Conservation (phyloP, 2,113 vertebrate genomes). For the Raja brachyura region DNA sequence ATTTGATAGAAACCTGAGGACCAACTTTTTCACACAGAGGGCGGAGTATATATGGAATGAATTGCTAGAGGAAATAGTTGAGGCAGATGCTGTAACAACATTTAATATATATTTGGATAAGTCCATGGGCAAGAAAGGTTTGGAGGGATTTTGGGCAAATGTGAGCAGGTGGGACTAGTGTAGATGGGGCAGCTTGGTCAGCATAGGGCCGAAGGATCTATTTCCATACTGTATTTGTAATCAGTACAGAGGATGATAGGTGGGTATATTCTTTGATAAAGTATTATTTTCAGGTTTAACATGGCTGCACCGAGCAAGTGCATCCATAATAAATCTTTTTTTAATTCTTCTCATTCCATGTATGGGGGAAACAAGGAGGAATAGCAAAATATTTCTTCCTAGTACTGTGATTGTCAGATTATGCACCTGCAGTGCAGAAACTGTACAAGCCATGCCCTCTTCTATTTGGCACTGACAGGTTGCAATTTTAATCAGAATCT, state of each 20-base stretch:
- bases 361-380: not conserved
- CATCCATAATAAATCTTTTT: not conserved
- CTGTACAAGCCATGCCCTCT: not conserved
- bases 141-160: too few relatives aligned
- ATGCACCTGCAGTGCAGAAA: not conserved
- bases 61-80: too few relatives aligned
- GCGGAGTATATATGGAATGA: too few relatives aligned
- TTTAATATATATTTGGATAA: too few relatives aligned
- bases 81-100: too few relatives aligned
- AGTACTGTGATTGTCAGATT: not conserved
- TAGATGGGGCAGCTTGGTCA: too few relatives aligned
- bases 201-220: too few relatives aligned
- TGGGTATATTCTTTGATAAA: not conserved
- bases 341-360: not conserved
- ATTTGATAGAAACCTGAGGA: too few relatives aligned
- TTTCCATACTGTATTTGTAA: too few relatives aligned
- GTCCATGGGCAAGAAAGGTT: too few relatives aligned
- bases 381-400: not conserved
- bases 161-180: too few relatives aligned
- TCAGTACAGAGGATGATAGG: not conserved
- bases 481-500: not conserved
- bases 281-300: not conserved
- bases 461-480: not conserved
- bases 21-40: too few relatives aligned
- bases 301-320: not conserved